phyloP scores from a whole-genome alignment of 2,888 invertebrate species.

The Adelognathus sp. region DNA sequence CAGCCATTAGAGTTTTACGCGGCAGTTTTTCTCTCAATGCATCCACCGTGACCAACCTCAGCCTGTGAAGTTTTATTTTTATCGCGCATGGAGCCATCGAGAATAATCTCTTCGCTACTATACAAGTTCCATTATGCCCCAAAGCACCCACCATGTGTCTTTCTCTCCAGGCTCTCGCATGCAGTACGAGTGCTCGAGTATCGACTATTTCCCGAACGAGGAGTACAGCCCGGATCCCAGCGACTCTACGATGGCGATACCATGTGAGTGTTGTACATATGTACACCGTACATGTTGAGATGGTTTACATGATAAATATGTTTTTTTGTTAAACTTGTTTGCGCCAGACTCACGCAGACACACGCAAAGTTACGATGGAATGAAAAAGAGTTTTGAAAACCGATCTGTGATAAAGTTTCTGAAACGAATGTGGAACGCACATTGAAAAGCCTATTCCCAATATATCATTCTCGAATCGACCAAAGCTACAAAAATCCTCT shows the following conservation, averaged over 20 bases:
- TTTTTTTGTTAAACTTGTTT: too few relatives aligned
- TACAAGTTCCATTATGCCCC: slow-evolving; percentile 29
- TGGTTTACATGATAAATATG: background rate
- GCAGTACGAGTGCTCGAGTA: slow-evolving; percentile 89
- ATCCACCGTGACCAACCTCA: background rate
- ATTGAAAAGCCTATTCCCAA: too few relatives aligned
- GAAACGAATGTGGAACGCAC: too few relatives aligned
- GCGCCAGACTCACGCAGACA: too few relatives aligned
- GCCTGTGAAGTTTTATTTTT: background rate
- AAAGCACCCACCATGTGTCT: slow-evolving; percentile 21
- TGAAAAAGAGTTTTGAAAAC: too few relatives aligned
- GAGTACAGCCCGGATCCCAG: slow-evolving; percentile 93
- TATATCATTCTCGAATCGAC: too few relatives aligned
- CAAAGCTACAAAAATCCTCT: too few relatives aligned
- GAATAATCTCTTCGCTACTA: slow-evolving; percentile 1
- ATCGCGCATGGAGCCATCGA: background rate
- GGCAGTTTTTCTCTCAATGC: too few relatives aligned
- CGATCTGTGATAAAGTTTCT: too few relatives aligned
- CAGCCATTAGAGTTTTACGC: too few relatives aligned
- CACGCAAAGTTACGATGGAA: too few relatives aligned
- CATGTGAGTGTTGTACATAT: slow-evolving; percentile 87
- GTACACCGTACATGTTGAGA: background rate
- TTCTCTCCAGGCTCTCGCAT: slow-evolving; percentile 86
- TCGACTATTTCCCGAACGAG: slow-evolving; percentile 94
- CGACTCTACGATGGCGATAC: slow-evolving; percentile 96